Evolutionary conservation across 2,888 invertebrate genomes (phyloP), one percentile per base, ranked within the genome.

Genomic region (Drosophila limbata): DNA sequence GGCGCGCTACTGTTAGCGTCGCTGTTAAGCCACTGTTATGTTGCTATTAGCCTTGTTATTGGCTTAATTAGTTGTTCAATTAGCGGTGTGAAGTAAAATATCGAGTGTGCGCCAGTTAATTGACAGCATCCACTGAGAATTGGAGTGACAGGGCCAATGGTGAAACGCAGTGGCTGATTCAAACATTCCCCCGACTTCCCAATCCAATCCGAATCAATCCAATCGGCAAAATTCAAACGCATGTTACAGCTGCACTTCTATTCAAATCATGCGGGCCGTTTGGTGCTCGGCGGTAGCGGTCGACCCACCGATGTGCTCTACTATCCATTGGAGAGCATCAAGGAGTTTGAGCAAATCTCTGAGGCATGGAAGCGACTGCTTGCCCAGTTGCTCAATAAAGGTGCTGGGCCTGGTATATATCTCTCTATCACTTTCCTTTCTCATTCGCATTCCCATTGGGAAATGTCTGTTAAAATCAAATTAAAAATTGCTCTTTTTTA

Each of bases 191-290:
- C 47, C 51, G 42, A 53, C 65, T 50, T 6, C 31, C 53, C 35
- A 35, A 35, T 44, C 52, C 19, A 8, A 50, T 28, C 40, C 42
- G 28, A 40, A 28, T 17, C 13, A 40, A 42, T 37, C 17, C n/a
- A 15, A 15, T 47, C 33, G 61, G 53, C 8, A 28, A 67, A 51
- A 52, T 42, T 42, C 42, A 56, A 72, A 93, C 93, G 94, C 93
- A 96, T 96, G 96, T 95, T 96, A 94, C 95, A 96, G 92, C 94
- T 97, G 94, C 96, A 96, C 92, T 96, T 96, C 93, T 97, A 95
- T 93, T 96, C 96, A 91, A 96, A 96, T 94, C 94, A 95, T 93
- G 95, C 95, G 92, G 94, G 95, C 92, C 93, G 93, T 82, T 94
- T 96, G 91, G 93, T 94, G 65, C 92, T 94, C 92, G 94, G 94